Percentiles rank a stretch among this genome's conserved stretches.
Conservation (phyloP, 2,797 vertebrate genomes). For the Anguilla anguilla region DNA sequence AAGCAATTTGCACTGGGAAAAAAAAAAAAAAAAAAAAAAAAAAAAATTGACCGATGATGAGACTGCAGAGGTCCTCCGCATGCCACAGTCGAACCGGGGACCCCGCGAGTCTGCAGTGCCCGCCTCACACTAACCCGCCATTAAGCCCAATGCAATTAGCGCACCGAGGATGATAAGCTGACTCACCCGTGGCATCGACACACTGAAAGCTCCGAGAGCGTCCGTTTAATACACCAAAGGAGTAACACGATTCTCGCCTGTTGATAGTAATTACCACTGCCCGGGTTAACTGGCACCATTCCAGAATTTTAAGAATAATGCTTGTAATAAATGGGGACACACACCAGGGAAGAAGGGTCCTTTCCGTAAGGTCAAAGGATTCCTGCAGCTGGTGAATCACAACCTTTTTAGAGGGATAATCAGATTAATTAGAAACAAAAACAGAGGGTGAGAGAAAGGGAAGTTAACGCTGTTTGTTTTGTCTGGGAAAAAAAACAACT, state of each 20-base stretch:
- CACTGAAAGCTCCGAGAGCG: background rate
- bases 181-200: conserved; percentile 1
- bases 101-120: background rate
- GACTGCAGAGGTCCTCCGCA: no score
- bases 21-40: background rate
- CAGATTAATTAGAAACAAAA: background rate
- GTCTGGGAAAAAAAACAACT: conserved; percentile 62
- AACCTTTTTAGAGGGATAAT: background rate
- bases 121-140: background rate
- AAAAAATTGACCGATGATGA: background rate
- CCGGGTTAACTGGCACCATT: background rate
- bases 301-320: background rate
- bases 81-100: background rate
- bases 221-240: background rate
- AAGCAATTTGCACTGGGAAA: no score
- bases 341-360: background rate
- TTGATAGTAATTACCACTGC: conserved; percentile 21
- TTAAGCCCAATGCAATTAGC: conserved; percentile 16
- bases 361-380: background rate
- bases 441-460: background rate
- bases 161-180: background rate
- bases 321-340: background rate
- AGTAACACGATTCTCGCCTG: background rate
- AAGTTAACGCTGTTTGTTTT: conserved; percentile 58
- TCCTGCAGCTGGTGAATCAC: background rate